Percentiles rank a stretch among this genome's conserved stretches.
Conservation (phyloP, 2,888 invertebrate genomes). For the Lepidochitona cinerea region DNA sequence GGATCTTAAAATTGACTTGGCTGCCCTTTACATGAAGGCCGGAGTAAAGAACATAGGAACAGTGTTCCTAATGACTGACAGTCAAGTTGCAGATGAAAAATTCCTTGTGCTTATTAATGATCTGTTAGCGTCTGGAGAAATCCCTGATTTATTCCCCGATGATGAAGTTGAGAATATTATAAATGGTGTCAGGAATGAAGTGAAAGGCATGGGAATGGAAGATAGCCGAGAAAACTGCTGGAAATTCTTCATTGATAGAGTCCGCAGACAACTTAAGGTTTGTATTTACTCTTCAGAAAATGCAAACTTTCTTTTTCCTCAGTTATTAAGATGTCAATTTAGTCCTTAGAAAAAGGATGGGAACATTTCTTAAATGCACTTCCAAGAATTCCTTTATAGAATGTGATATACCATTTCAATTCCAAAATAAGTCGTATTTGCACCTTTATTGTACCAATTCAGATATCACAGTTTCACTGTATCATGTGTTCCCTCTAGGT, state of each 20-base stretch:
- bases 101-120: conserved; percentile 96
- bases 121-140: conserved; percentile 94
- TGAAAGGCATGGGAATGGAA: conserved; percentile 83
- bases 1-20: conserved; percentile 89
- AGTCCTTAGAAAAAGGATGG: no score
- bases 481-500: conserved; percentile 75
- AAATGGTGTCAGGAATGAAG: conserved; percentile 79
- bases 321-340: no score
- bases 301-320: no score
- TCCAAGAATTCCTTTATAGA: no score
- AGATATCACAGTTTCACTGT: not conserved
- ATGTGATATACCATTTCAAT: no score
- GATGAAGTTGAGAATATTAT: conserved; percentile 97
- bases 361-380: no score
- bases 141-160: conserved; percentile 94
- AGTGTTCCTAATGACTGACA: conserved; percentile 97
- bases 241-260: conserved; percentile 97
- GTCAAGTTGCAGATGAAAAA: conserved; percentile 95
- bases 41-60: conserved; percentile 95
- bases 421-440: no score
- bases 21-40: conserved; percentile 89
- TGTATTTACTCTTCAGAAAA: no score
- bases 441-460: no score
- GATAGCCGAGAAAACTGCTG: conserved; percentile 97
- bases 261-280: conserved; percentile 79